Conservation (phyloP, 2,113 vertebrate species). For the Oryzias celebensis region DNA sequence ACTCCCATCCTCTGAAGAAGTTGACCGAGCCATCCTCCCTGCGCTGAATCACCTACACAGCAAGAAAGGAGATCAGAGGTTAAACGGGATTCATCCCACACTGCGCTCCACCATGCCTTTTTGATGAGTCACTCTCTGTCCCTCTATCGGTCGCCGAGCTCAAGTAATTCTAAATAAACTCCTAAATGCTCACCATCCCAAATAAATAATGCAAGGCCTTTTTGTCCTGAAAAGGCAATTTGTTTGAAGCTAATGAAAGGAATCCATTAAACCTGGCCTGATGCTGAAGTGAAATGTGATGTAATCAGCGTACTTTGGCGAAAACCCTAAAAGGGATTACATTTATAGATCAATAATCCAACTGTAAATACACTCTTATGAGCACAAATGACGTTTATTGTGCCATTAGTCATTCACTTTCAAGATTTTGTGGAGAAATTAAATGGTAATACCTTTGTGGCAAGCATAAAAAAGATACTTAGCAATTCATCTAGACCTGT, state of each 20-base stretch:
- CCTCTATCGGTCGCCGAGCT: constrained; percentile 32
- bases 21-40: constrained; percentile 91
- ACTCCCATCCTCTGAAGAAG: constrained; percentile 95
- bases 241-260: constrained; percentile 61
- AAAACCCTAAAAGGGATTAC: constrained; percentile 38
- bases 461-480: background rate
- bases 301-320: constrained; percentile 49
- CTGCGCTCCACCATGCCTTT: constrained; percentile 30
- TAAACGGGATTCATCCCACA: constrained; percentile 29
- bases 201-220: constrained; percentile 65
- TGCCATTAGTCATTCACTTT: constrained; percentile 2
- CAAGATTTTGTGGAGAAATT: constrained; percentile 6
- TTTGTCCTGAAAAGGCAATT: constrained; percentile 57
- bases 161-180: constrained; percentile 51
- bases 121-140: constrained; percentile 39
- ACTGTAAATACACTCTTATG: constrained; percentile 19
- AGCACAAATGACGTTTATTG: constrained; percentile 8
- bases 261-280: constrained; percentile 65
- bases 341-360: constrained; percentile 50
- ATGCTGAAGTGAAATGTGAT: constrained; percentile 50
- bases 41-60: constrained; percentile 89
- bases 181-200: constrained; percentile 44
- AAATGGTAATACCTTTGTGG: background rate
- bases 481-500: background rate
- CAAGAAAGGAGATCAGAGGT: constrained; percentile 39